phyloP scores from a whole-genome alignment of 2,888 invertebrate genomes.

The Drosophila kanekoi region DNA sequence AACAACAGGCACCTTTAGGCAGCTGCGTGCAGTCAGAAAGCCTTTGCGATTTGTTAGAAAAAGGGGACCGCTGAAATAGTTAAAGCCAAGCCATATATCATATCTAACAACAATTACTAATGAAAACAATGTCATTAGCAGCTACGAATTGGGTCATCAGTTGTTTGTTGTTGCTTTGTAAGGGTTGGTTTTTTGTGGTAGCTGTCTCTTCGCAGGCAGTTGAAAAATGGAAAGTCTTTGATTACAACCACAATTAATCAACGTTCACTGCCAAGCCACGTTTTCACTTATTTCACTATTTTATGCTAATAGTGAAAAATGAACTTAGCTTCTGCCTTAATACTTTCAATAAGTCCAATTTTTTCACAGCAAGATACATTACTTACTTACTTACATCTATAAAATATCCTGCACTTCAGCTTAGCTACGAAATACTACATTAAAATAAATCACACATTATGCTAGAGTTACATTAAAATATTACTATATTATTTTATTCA shows the following conservation, averaged over 20 bases:
- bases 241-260: constrained; percentile 72
- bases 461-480: constrained; percentile 37
- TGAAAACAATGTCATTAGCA: constrained; percentile 55
- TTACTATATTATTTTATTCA: constrained; percentile 36
- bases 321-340: constrained; percentile 1
- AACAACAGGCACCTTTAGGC: neutral
- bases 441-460: neutral
- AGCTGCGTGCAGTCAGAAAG: constrained; percentile 28
- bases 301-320: too few relatives aligned
- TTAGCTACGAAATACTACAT: too few relatives aligned
- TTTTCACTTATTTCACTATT: too few relatives aligned
- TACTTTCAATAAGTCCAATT: neutral
- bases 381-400: neutral
- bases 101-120: constrained; percentile 46
- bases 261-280: constrained; percentile 5
- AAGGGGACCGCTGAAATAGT: constrained; percentile 6
- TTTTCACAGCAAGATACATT: too few relatives aligned
- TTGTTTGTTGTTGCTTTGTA: constrained; percentile 8
- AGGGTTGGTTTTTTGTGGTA: constrained; percentile 1
- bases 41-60: constrained; percentile 48
- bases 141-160: constrained; percentile 57
- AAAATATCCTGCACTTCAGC: neutral
- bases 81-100: constrained; percentile 55
- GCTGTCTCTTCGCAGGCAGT: constrained; percentile 26
- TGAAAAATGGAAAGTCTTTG: constrained; percentile 48